These are phyloP conservation scores for Siderastrea siderea DNA, from an alignment of 92 coral and sea anemone species.

Conservation along the genomic window DNA sequence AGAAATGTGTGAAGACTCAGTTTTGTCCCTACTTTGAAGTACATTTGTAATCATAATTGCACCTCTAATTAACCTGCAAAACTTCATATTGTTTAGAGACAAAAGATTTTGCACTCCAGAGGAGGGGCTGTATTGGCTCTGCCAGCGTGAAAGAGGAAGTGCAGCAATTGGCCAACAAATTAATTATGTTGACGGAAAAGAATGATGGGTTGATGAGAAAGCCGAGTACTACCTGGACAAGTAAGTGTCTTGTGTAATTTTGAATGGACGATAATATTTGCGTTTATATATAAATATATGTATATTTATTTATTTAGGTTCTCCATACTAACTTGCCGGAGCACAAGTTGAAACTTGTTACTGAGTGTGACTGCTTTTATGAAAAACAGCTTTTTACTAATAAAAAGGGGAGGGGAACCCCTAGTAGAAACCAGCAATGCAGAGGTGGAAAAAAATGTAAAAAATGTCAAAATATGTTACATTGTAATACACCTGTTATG, in stretches of 20 bases:
- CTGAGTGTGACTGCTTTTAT: neutral
- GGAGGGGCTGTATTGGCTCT: slow-evolving; percentile 15
- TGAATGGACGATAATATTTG: neutral
- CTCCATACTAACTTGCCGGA: neutral
- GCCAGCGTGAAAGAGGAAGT: slow-evolving; percentile 8
- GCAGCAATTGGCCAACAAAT: slow-evolving; percentile 13
- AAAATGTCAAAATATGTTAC: too few relatives aligned
- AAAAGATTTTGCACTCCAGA: slow-evolving; percentile 29
- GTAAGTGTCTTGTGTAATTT: too few relatives aligned
- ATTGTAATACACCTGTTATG: too few relatives aligned
- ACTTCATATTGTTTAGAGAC: neutral
- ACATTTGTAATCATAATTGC: too few relatives aligned
- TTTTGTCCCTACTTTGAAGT: too few relatives aligned
- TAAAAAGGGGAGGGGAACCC: neutral
- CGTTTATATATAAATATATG: too few relatives aligned
- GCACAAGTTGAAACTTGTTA: neutral
- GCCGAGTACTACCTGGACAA: neutral
- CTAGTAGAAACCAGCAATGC: too few relatives aligned
- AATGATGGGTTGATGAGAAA: slow-evolving; percentile 4
- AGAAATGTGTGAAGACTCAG: too few relatives aligned
- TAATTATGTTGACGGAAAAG: neutral
- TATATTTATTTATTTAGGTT: too few relatives aligned
- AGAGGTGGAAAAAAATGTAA: neutral
- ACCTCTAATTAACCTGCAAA: neutral
- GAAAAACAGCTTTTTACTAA: neutral